Percentiles rank a stretch among this genome's conserved stretches.
These are phyloP conservation scores for Calonectris borealis DNA, from an alignment of 2,113 vertebrate species.

Conservation along the genomic window DNA sequence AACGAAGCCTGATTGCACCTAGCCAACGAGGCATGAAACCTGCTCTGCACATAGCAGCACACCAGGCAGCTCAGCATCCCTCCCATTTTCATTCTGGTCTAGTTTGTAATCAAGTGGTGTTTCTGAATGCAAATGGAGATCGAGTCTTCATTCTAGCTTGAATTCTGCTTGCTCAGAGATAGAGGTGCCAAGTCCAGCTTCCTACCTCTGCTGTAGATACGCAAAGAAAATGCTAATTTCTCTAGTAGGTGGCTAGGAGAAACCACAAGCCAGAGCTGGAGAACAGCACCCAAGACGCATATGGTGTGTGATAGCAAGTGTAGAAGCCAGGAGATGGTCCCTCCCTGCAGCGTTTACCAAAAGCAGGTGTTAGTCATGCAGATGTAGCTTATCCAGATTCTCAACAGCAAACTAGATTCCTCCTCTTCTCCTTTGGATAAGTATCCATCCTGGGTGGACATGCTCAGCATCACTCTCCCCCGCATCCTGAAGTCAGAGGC, in stretches of 20 bases:
- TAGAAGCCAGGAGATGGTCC: not conserved
- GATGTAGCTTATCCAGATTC: not conserved
- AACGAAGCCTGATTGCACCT: not conserved
- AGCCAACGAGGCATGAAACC: not conserved
- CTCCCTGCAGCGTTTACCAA: not conserved
- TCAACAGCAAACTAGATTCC: not conserved
- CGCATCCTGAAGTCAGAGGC: not conserved
- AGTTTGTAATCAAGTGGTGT: not conserved
- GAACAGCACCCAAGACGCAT: not conserved
- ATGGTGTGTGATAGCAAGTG: not conserved
- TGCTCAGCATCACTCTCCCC: not conserved
- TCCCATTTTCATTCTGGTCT: not conserved
- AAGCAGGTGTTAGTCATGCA: not conserved
- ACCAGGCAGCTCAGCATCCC: not conserved
- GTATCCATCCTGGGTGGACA: not conserved
- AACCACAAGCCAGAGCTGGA: not conserved
- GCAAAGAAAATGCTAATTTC: not conserved
- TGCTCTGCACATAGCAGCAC: not conserved
- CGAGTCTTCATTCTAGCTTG: not conserved
- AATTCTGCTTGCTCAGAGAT: not conserved
- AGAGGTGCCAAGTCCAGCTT: conserved; percentile 12
- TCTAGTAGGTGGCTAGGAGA: not conserved
- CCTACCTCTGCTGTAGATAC: not conserved
- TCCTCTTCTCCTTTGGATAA: not conserved
- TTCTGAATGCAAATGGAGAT: conserved; percentile 16